Evolutionary conservation across 2,888 invertebrate genomes (phyloP).

Genomic region (Epinotia bilunana): DNA sequence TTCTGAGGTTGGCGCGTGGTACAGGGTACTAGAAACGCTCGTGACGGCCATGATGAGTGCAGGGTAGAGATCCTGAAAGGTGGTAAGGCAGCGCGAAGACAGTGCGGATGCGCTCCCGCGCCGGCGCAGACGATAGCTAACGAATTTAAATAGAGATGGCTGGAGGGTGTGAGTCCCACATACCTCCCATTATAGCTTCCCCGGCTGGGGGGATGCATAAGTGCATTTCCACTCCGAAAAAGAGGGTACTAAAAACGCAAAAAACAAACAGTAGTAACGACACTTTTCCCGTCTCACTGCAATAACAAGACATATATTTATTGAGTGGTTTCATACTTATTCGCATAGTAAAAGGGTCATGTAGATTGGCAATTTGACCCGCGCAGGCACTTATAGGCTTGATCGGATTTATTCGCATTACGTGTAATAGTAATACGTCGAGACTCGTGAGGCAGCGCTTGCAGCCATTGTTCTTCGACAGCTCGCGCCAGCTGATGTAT

Average conservation of each 20-base stretch:
- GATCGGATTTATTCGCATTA: slow-evolving; percentile 46
- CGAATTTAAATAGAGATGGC: too few relatives aligned
- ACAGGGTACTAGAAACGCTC: neutral
- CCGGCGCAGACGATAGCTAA: too few relatives aligned
- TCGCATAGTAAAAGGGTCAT: slow-evolving; percentile 44
- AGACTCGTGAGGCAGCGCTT: slow-evolving; percentile 31
- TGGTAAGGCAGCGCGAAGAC: too few relatives aligned
- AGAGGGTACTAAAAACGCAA: neutral
- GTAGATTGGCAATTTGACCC: slow-evolving; percentile 44
- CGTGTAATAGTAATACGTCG: slow-evolving; percentile 44
- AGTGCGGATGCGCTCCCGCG: too few relatives aligned
- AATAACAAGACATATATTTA: slow-evolving; percentile 35
- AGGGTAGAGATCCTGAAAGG: too few relatives aligned
- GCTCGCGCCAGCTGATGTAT: slow-evolving; percentile 34
- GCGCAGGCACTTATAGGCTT: slow-evolving; percentile 37
- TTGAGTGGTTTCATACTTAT: slow-evolving; percentile 39
- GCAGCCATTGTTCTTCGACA: slow-evolving; percentile 40
- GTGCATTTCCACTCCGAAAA: too few relatives aligned
- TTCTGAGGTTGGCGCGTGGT: neutral
- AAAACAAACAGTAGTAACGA: neutral
- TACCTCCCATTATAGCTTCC: too few relatives aligned
- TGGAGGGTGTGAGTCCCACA: too few relatives aligned
- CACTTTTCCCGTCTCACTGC: slow-evolving; percentile 9
- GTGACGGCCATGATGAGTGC: too few relatives aligned
- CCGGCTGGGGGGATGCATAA: too few relatives aligned